These are phyloP conservation scores for Tringa solitaria DNA, from an alignment of 2,113 vertebrate genomes.

Conservation along the genomic window DNA sequence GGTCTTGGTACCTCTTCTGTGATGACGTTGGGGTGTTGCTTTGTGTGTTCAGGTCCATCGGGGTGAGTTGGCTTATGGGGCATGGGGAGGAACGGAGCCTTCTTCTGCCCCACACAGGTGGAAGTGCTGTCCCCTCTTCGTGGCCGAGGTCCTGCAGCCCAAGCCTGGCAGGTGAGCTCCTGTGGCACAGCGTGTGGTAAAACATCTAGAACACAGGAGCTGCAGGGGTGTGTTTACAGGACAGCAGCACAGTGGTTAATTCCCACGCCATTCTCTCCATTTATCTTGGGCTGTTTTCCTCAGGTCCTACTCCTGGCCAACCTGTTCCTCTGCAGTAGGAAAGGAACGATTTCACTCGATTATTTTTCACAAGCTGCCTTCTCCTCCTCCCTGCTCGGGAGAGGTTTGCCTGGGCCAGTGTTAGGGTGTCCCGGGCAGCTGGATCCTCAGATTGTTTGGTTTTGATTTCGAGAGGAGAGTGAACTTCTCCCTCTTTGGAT, in stretches of 20 bases:
- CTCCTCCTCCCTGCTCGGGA: accelerated
- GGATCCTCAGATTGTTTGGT: background rate
- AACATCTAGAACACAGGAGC: accelerated
- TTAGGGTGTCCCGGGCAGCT: background rate
- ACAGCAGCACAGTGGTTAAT: background rate
- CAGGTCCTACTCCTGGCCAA: background rate
- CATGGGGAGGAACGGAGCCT: accelerated
- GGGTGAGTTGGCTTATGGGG: background rate
- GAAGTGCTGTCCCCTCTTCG: accelerated
- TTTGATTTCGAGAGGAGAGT: background rate
- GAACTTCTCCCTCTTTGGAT: conserved; percentile 40
- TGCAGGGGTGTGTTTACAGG: background rate
- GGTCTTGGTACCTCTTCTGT: background rate
- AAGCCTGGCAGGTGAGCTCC: background rate
- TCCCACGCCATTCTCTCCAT: background rate
- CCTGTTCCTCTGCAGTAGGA: background rate
- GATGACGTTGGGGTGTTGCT: background rate
- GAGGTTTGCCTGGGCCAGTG: background rate
- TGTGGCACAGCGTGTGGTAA: accelerated
- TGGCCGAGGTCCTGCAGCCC: background rate
- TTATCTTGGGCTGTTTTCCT: background rate
- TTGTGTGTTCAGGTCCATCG: background rate
- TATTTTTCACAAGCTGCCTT: background rate
- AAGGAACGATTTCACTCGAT: background rate
- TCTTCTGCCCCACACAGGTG: background rate